phyloP scores from a whole-genome alignment of 2,797 vertebrate species.

The Phalloptychus januarius region DNA sequence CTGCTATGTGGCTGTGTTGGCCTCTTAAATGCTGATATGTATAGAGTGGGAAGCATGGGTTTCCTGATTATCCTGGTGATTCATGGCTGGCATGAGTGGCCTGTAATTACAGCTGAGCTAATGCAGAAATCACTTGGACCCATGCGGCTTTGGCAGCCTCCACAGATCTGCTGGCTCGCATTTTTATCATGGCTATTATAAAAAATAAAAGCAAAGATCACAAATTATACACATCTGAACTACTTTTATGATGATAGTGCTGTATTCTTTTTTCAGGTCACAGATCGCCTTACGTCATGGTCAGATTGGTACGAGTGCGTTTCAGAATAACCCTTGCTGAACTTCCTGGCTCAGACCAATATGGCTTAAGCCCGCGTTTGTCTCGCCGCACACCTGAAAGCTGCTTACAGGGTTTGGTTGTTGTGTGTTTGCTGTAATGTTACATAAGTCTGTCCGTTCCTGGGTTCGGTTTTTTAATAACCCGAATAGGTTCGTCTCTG shows the following conservation, averaged over 20 bases:
- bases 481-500: conserved; percentile 16
- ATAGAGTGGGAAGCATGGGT: not conserved
- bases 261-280: not conserved
- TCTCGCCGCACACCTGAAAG: conserved; percentile 35
- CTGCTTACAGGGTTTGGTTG: conserved; percentile 40
- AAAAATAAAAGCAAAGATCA: conserved; percentile 31
- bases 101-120: conserved; percentile 10
- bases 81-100: conserved; percentile 1
- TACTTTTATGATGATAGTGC: conserved; percentile 9
- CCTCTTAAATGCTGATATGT: conserved; percentile 1
- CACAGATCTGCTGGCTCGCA: conserved; percentile 13
- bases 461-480: conserved; percentile 13
- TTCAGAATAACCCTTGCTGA: not conserved
- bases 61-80: conserved; percentile 19
- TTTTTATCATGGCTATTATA: conserved; percentile 3
- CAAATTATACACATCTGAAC: conserved; percentile 1
- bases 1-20: not conserved
- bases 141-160: conserved; percentile 32
- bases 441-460: conserved; percentile 5
- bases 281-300: not conserved
- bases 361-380: conserved; percentile 6
- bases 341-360: conserved; percentile 5
- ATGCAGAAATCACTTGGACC: not conserved
- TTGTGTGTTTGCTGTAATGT: conserved; percentile 30
- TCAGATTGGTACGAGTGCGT: not conserved